Percentiles rank a stretch among this genome's conserved stretches.
phyloP scores from a whole-genome alignment of 2,888 invertebrate species.

The Trachelus stipa region DNA sequence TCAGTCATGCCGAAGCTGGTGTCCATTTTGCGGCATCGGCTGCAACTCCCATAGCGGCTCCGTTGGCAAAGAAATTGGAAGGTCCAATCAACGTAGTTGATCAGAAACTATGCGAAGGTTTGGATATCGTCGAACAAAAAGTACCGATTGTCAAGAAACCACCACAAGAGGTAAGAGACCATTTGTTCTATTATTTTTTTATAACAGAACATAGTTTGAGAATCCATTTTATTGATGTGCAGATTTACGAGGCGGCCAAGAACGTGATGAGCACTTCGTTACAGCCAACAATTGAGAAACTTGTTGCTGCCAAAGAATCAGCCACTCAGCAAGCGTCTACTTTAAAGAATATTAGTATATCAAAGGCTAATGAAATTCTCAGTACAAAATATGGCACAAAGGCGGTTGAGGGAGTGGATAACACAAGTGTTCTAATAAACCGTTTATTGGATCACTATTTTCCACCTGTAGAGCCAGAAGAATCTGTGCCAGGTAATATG shows the following conservation, averaged over 20 bases:
- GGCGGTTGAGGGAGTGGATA: conserved; percentile 77
- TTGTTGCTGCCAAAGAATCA: conserved; percentile 68
- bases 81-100: conserved; percentile 70
- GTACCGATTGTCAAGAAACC: conserved; percentile 71
- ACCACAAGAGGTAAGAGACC: conserved; percentile 67
- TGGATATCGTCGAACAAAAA: conserved; percentile 70
- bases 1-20: conserved; percentile 70
- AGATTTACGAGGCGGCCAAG: conserved; percentile 63
- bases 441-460: conserved; percentile 81
- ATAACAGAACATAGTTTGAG: background rate
- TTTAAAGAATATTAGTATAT: conserved; percentile 77
- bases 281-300: conserved; percentile 59
- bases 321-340: conserved; percentile 75
- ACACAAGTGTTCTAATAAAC: conserved; percentile 78
- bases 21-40: conserved; percentile 69
- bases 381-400: conserved; percentile 78
- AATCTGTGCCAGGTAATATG: conserved; percentile 64
- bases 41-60: conserved; percentile 68
- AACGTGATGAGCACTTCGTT: conserved; percentile 58
- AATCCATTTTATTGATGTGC: conserved; percentile 10
- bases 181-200: background rate
- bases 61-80: conserved; percentile 69
- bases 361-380: conserved; percentile 78
- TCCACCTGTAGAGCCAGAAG: conserved; percentile 70
- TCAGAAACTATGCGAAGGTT: conserved; percentile 69